A percentile compares a stretch with the other conserved stretches of the same genome.
phyloP scores from a whole-genome alignment of 1,140 invertebrate species.

The Matsumurasca onukii region DNA sequence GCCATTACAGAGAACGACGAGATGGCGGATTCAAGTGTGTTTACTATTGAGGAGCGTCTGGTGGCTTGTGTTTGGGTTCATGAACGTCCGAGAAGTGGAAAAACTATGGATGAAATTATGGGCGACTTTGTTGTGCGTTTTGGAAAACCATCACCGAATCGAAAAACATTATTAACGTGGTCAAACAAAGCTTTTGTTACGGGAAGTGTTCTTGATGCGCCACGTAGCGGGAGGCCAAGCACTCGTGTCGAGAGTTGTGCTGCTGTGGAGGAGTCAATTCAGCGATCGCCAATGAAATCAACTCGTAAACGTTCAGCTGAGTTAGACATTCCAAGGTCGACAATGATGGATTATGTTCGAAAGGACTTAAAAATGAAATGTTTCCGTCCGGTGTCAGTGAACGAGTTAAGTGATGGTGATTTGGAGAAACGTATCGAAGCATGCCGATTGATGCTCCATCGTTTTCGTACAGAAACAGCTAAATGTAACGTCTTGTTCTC shows the following conservation, averaged over 20 bases:
- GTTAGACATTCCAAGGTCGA: too few species aligned
- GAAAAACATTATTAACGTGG: slow-evolving; percentile 2
- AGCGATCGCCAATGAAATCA: slow-evolving; percentile 2
- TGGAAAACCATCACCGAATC: not conserved
- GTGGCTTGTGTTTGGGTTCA: slow-evolving; percentile 16
- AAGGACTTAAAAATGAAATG: slow-evolving; percentile 2
- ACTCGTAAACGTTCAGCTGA: slow-evolving; percentile 7
- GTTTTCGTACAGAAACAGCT: too few species aligned
- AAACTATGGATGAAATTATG: slow-evolving; percentile 1
- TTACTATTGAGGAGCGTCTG: slow-evolving; percentile 10
- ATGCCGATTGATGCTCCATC: too few species aligned
- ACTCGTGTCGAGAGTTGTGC: not conserved
- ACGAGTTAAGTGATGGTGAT: too few species aligned
- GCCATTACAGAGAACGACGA: not conserved
- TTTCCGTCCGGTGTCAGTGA: too few species aligned
- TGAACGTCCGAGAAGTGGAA: not conserved
- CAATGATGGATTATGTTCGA: too few species aligned
- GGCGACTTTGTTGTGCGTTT: slow-evolving; percentile 13
- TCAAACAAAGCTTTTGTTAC: slow-evolving; percentile 3
- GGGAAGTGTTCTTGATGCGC: slow-evolving; percentile 11
- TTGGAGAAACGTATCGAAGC: too few species aligned
- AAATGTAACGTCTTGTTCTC: not conserved
- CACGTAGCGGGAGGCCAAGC: not conserved
- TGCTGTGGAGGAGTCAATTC: slow-evolving; percentile 13
- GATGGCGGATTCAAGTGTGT: slow-evolving; percentile 5